Percentiles rank a stretch among this genome's conserved stretches.
Evolutionary conservation across 2,888 invertebrate species (phyloP).

Genomic region (Branchipolynoe longqiensis): DNA sequence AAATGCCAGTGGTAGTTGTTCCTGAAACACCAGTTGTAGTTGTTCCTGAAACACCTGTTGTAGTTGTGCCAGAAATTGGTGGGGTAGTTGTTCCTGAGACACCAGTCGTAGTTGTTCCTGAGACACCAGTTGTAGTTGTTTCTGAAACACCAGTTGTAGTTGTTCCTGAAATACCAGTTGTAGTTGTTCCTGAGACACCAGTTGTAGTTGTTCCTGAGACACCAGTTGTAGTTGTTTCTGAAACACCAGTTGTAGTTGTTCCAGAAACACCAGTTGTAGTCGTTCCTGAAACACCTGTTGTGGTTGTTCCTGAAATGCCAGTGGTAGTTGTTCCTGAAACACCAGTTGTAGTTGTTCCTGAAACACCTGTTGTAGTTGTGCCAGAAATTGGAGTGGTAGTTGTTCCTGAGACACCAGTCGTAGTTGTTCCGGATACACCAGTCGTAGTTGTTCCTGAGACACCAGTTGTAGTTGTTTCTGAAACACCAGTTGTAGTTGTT

Average conservation of each 20-base stretch:
- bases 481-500: too few relatives aligned
- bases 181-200: neutral
- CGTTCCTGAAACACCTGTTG: neutral
- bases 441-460: too few relatives aligned
- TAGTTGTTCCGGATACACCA: neutral
- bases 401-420: neutral
- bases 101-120: neutral
- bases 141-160: neutral
- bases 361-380: neutral
- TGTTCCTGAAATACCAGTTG: neutral
- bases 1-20: neutral
- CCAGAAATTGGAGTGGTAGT: neutral
- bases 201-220: neutral
- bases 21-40: neutral
- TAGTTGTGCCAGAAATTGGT: neutral
- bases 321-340: neutral
- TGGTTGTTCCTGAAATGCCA: neutral
- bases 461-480: too few relatives aligned
- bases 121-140: neutral
- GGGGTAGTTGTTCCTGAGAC: neutral
- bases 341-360: conserved; percentile 9
- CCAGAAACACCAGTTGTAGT: neutral
- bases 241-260: neutral
- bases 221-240: neutral
- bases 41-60: neutral